Conservation (phyloP, 2,888 invertebrate genomes). For the Monochamus alternatus region DNA sequence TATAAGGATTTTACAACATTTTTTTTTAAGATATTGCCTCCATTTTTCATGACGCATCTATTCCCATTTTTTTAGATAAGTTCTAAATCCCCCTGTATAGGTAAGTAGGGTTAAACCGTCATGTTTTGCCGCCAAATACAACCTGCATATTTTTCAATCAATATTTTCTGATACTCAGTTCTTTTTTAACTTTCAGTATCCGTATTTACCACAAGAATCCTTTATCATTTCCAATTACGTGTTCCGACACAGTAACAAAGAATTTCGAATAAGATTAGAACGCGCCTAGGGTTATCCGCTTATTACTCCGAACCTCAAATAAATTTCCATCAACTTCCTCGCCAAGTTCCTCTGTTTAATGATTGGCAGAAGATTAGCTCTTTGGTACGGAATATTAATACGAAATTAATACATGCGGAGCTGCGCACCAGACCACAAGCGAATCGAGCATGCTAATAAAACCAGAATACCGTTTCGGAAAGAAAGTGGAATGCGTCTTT, state of each 20-base stretch:
- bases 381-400: conserved; percentile 11
- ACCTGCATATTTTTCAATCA: no score
- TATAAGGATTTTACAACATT: no score
- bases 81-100: no score
- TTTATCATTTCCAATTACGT: neutral
- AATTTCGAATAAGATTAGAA: neutral
- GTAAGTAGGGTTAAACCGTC: no score
- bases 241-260: conserved; percentile 3
- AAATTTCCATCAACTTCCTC: conserved; percentile 4
- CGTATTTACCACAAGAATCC: no score
- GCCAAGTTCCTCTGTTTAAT: conserved; percentile 12
- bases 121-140: no score
- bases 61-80: no score
- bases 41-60: no score
- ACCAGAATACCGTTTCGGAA: neutral
- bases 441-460: neutral
- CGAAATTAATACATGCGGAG: conserved; percentile 1
- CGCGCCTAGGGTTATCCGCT: conserved; percentile 7
- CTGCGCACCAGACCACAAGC: neutral
- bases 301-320: conserved; percentile 16
- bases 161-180: no score
- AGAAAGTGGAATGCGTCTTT: neutral
- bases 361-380: conserved; percentile 5
- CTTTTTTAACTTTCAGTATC: no score
- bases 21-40: no score